A percentile compares a stretch with the other conserved stretches of the same genome.
These are phyloP conservation scores for Cepaea nemoralis DNA, from an alignment of 1,140 invertebrate species.

Conservation along the genomic window DNA sequence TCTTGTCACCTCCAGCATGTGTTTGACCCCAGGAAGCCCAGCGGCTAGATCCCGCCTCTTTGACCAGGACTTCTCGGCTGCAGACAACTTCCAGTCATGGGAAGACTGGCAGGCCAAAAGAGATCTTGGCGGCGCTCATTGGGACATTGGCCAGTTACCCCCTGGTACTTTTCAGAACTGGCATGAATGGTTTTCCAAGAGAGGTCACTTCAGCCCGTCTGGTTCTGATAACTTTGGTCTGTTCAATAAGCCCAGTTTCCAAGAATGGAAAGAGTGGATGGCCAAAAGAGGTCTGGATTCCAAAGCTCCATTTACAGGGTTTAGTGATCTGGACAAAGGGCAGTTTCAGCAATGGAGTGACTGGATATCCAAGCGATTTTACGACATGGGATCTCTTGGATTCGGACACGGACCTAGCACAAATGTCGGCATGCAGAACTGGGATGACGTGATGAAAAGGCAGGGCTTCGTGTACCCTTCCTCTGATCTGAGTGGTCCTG, in stretches of 20 bases:
- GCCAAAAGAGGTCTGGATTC: constrained; percentile 16
- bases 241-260: not conserved
- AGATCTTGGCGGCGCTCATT: not conserved
- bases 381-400: not conserved
- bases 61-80: not conserved
- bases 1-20: not conserved
- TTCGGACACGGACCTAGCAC: constrained; percentile 28
- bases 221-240: not conserved
- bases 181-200: constrained; percentile 41
- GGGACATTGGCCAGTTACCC: not conserved
- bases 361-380: constrained; percentile 34
- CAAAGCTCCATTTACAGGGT: not conserved
- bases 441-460: not conserved
- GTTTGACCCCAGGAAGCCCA: not conserved
- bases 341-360: constrained; percentile 34
- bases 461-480: not conserved
- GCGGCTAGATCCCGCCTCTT: not conserved
- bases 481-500: not conserved
- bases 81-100: constrained; percentile 1
- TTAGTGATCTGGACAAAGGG: not conserved
- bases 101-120: constrained; percentile 1
- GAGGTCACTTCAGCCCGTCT: constrained; percentile 20
- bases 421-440: not conserved
- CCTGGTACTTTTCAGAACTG: not conserved
- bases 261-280: constrained; percentile 41